Evolutionary conservation across 1,140 invertebrate genomes (phyloP), one percentile per base, ranked within the genome.

Genomic region (Ceratosolen fusciceps): DNA sequence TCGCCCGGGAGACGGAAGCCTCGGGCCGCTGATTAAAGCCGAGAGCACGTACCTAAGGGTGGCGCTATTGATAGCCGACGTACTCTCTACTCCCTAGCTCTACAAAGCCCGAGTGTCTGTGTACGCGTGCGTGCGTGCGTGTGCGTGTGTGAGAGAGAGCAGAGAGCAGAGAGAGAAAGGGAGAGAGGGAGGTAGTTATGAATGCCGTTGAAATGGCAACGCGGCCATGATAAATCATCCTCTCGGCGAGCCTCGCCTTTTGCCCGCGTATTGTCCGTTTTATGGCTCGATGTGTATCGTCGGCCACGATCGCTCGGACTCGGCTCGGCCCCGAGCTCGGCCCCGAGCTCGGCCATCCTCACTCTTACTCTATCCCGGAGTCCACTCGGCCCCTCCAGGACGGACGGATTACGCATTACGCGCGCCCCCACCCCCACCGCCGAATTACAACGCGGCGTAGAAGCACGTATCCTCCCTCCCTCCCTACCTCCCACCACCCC

Each of bases 161-260:
- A n/a, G n/a, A n/a, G n/a, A n/a, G n/a, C n/a, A n/a, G n/a, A n/a
- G n/a, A n/a, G n/a, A n/a, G n/a, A n/a, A n/a, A n/a, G 19, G 24
- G 19, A 60, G 19, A 60, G 19, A 60, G 8, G 24, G 8, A 60
- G 19, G 29, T 14, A 72, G 56, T 72, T 72, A 79, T 73, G 77
- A 79, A 79, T 60, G 34, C 70, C 29, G 72, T 70, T 70, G 77
- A 79, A 79, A 74, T 52, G 56, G 70, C 26, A 54, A 58, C 43
- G 70, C 24, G n/a, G n/a, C n/a, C n/a, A n/a, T 58, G 47, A 73
- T 79, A 79, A 79, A 79, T 79, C 77, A 79, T 79, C 77, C 70
- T 39, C 70, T 71, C 76, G 77, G 58, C 68, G 24, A 65, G 70
- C 70, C 49, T 47, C 37, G 47, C 24, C 73, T 74, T 79, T 79